Evolutionary conservation across 1,140 invertebrate species (phyloP).

Genomic region (Tetramorium alpestre): DNA sequence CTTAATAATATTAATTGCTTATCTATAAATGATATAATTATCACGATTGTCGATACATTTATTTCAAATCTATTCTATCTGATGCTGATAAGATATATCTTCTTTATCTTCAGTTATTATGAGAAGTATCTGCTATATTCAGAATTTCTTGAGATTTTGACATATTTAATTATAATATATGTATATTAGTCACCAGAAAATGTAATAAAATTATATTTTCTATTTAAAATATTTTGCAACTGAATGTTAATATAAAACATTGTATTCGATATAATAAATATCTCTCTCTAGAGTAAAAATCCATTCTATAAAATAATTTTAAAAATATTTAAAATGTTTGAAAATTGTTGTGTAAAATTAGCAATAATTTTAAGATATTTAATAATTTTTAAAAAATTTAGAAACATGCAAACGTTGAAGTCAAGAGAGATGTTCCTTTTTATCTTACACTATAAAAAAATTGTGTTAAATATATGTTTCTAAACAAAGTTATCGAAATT

Average conservation of each 20-base stretch:
- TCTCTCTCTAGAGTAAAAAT: neutral
- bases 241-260: neutral
- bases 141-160: neutral
- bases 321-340: neutral
- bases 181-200: neutral
- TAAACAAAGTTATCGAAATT: neutral
- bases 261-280: neutral
- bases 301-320: neutral
- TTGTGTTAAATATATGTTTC: neutral
- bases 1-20: too few relatives aligned
- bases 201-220: neutral
- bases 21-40: too few relatives aligned
- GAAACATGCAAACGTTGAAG: neutral
- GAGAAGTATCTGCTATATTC: neutral
- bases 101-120: neutral
- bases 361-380: neutral
- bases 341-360: neutral
- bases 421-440: neutral
- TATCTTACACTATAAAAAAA: neutral
- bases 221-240: neutral
- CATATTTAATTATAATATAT: neutral
- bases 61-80: neutral
- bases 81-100: neutral
- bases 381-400: slow-evolving; percentile 4
- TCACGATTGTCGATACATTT: too few relatives aligned